Evolutionary conservation across 2,888 invertebrate species (phyloP), one percentile per base, ranked within the genome.

Genomic region (Orthosia cruda): DNA sequence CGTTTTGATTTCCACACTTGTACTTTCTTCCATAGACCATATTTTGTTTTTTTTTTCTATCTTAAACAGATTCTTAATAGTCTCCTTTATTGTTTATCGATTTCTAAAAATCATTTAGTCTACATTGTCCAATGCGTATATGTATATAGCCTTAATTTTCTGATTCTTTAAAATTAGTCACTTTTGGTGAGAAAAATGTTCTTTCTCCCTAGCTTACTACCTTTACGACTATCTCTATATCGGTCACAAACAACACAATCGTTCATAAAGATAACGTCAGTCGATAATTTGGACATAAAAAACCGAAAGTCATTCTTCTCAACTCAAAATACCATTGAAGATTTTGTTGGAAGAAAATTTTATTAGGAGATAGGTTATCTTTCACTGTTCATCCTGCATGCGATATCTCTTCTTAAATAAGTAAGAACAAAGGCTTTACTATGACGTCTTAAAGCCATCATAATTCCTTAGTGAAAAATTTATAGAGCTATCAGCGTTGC

Each of bases 221-320:
- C 50, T 76, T 26, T 49, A 47, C 63, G 45, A 59, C 50, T 26
- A 52, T 45, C 20, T n/a, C 63, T 57, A 54, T 59, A 71, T 78
- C 78, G 71, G 71, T 66, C 78, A 77, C 67, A 84, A 84, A 74
- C 67, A 81, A 81, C 67, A 52, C 67, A 81, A 81, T 84, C 80
- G 59, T 61, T 84, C 66, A 80, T 83, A 67, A n/a, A 63, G 80
- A 80, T 80, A 80, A 80, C 58, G 58, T 83, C 84, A 20, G 32
- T 67, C 66, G 84, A 83, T 79, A 55, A 66, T 55, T 72, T 67
- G 54, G 80, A 65, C 59, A 55, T 65, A 40, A 66, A 57, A 80
- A 26, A 55, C 2, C 61, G 23, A 55, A 61, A 40, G 32, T 32
- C 26, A 61, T 55, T 61, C 20, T 40, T 26, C 16, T 23, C 26